Conservation (phyloP, 2,888 invertebrate genomes). For the Cataglyphis livida region DNA sequence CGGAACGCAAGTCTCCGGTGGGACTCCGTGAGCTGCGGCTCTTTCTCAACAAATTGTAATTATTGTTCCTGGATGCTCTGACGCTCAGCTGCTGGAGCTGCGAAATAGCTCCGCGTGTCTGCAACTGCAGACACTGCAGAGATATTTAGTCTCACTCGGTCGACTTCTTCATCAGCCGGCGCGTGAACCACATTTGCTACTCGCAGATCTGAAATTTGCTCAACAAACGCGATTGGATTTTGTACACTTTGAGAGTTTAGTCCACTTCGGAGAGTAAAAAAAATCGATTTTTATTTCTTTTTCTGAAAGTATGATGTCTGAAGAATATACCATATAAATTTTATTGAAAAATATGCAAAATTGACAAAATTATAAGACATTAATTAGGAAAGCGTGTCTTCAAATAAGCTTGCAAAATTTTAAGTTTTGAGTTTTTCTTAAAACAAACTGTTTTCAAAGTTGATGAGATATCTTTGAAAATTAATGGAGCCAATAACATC, state of each 20-base stretch:
- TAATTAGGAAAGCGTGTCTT: too few relatives aligned
- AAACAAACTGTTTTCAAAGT: too few relatives aligned
- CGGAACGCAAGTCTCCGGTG: slow-evolving; percentile 33
- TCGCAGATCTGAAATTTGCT: background rate
- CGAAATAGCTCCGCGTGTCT: slow-evolving; percentile 22
- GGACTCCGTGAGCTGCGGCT: slow-evolving; percentile 39
- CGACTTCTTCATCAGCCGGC: background rate
- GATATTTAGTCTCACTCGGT: background rate
- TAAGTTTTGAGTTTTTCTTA: too few relatives aligned
- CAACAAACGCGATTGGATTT: background rate
- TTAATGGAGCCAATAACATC: too few relatives aligned
- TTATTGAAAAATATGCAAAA: too few relatives aligned
- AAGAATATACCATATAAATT: too few relatives aligned
- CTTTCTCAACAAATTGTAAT: slow-evolving; percentile 56
- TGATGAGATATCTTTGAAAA: too few relatives aligned
- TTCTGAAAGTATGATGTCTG: too few relatives aligned
- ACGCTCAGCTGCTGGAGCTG: slow-evolving; percentile 6
- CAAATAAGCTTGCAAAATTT: too few relatives aligned
- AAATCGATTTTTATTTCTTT: too few relatives aligned
- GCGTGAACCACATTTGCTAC: background rate
- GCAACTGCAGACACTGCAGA: background rate
- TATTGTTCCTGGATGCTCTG: slow-evolving; percentile 49
- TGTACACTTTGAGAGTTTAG: background rate
- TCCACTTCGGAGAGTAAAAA: too few relatives aligned
- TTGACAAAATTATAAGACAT: too few relatives aligned